A percentile compares a stretch with the other conserved stretches of the same genome.
phyloP scores from a whole-genome alignment of 2,888 invertebrate species.

The Caenorhabditis sinica region DNA sequence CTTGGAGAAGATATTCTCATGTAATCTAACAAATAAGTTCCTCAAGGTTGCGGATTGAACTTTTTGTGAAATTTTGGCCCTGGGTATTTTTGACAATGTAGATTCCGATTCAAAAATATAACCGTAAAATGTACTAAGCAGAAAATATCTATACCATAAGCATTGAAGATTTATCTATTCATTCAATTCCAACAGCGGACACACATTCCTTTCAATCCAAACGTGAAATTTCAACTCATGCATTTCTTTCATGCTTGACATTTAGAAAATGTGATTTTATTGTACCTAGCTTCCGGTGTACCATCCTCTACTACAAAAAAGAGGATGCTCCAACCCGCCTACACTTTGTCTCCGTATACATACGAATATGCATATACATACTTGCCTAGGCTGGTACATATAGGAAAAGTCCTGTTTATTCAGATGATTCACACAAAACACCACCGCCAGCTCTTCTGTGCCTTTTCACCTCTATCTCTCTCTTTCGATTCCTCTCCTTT shows the following conservation, averaged over 20 bases:
- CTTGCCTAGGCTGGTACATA: constrained; percentile 27
- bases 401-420: constrained; percentile 48
- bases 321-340: constrained; percentile 7
- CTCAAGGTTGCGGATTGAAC: too few species aligned
- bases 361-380: constrained; percentile 37
- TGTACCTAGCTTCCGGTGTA: background rate
- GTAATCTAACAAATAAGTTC: too few species aligned
- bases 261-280: background rate
- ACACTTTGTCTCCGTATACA: constrained; percentile 2
- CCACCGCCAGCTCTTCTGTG: constrained; percentile 41
- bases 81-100: too few species aligned
- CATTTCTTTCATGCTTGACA: background rate
- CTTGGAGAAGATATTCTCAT: too few species aligned
- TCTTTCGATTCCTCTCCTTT: constrained; percentile 1
- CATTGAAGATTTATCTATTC: too few species aligned
- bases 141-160: too few species aligned
- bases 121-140: too few species aligned
- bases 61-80: too few species aligned
- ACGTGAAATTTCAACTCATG: too few species aligned
- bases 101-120: too few species aligned
- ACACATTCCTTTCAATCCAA: too few species aligned
- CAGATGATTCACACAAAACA: constrained; percentile 61
- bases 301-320: background rate
- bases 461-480: constrained; percentile 44
- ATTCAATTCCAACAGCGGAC: too few species aligned